These are phyloP conservation scores for Drosophila mauritiana DNA, from an alignment of 1,140 invertebrate genomes.

Conservation along the genomic window DNA sequence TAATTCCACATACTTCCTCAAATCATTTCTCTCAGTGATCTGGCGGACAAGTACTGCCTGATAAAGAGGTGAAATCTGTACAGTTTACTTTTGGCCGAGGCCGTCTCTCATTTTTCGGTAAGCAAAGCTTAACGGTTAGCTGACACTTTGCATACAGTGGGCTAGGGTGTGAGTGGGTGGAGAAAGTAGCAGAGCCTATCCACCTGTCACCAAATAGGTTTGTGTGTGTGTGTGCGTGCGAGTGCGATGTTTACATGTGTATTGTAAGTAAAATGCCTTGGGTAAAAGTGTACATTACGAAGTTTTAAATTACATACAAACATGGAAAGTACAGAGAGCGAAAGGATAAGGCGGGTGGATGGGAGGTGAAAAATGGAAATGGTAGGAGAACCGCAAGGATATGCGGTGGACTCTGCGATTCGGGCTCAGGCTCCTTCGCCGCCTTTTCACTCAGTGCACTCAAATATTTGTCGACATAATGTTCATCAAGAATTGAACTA, in stretches of 20 bases:
- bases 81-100: conserved; percentile 61
- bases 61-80: conserved; percentile 69
- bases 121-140: conserved; percentile 77
- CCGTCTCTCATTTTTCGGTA: conserved; percentile 61
- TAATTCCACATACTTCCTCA: too few relatives aligned
- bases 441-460: neutral
- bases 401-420: conserved; percentile 23
- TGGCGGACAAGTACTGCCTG: conserved; percentile 12
- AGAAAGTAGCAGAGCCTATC: conserved; percentile 23
- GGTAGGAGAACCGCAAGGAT: conserved; percentile 33
- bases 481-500: neutral
- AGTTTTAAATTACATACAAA: conserved; percentile 75
- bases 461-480: neutral
- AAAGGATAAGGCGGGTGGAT: neutral
- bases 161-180: neutral
- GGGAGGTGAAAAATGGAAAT: neutral
- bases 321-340: conserved; percentile 17
- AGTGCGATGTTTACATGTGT: conserved; percentile 64
- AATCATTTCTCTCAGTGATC: conserved; percentile 8
- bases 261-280: conserved; percentile 77
- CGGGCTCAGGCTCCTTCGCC: conserved; percentile 2
- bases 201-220: conserved; percentile 33
- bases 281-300: conserved; percentile 81
- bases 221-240: conserved; percentile 26
- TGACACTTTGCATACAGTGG: conserved; percentile 68